These are phyloP conservation scores for Anticlea derivata DNA, from an alignment of 2,888 invertebrate genomes.

Conservation along the genomic window DNA sequence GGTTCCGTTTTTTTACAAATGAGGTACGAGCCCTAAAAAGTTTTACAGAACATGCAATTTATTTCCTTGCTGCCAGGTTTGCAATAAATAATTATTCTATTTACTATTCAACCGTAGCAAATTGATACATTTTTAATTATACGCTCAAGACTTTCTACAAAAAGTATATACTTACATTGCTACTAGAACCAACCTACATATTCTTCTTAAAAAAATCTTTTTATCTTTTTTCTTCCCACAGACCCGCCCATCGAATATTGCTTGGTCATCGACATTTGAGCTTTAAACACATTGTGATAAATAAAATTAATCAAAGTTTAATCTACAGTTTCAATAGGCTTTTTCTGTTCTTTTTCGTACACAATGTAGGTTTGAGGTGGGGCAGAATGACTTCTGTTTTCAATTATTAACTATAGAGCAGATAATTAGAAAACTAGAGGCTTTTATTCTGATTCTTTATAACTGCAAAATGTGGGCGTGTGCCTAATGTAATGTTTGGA, in stretches of 20 bases:
- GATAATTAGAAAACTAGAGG: neutral
- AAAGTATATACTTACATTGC: constrained; percentile 44
- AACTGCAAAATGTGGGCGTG: too few relatives aligned
- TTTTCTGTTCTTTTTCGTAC: constrained; percentile 43
- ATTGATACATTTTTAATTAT: constrained; percentile 29
- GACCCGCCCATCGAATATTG: constrained; percentile 57
- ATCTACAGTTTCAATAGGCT: constrained; percentile 74
- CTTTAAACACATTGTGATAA: constrained; percentile 50
- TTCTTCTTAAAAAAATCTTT: constrained; percentile 42
- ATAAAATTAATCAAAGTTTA: constrained; percentile 77
- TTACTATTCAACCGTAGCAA: constrained; percentile 9
- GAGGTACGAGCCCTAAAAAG: too few relatives aligned
- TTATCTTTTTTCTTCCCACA: constrained; percentile 32
- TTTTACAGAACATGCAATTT: neutral
- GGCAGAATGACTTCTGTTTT: constrained; percentile 36
- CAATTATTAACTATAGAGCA: constrained; percentile 22
- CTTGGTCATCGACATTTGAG: constrained; percentile 63
- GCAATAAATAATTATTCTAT: constrained; percentile 8
- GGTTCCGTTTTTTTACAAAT: too few relatives aligned
- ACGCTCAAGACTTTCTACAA: constrained; percentile 31
- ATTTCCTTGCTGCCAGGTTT: constrained; percentile 1
- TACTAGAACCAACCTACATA: constrained; percentile 50
- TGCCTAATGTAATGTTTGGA: too few relatives aligned
- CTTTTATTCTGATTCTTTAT: too few relatives aligned
- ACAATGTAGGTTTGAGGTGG: constrained; percentile 31